Evolutionary conservation across 2,797 vertebrate species (phyloP).

Genomic region (Coccyzus lansbergi): DNA sequence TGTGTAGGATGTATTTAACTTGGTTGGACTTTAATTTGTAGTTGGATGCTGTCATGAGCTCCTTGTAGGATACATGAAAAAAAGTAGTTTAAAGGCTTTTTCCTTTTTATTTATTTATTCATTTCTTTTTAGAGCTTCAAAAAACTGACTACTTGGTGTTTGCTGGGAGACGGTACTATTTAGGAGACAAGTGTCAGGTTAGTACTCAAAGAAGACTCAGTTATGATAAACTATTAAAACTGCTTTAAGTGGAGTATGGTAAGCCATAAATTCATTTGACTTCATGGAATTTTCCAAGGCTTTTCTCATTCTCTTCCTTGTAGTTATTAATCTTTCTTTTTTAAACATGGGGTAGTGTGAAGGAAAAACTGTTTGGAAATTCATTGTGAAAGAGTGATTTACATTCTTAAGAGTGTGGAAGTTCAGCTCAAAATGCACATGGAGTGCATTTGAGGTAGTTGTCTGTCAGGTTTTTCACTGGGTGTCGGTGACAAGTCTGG

Average conservation of each 20-base stretch:
- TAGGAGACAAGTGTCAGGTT: constrained; percentile 98
- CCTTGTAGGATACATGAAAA: neutral
- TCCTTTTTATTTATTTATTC: constrained; percentile 30
- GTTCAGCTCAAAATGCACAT: neutral
- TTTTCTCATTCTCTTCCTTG: neutral
- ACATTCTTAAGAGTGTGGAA: neutral
- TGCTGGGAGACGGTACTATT: constrained; percentile 92
- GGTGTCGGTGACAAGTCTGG: neutral
- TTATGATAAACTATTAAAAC: constrained; percentile 5
- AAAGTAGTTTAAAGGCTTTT: neutral
- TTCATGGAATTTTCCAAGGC: neutral
- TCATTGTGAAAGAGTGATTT: fast-evolving
- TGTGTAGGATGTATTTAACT: neutral
- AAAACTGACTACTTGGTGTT: constrained; percentile 95
- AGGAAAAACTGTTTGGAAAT: neutral
- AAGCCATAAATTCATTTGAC: neutral
- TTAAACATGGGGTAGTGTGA: neutral
- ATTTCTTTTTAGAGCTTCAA: constrained; percentile 87
- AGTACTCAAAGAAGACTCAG: constrained; percentile 49
- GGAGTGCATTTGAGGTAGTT: neutral
- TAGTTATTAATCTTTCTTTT: neutral
- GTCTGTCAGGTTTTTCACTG: neutral
- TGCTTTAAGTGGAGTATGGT: neutral
- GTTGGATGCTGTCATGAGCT: neutral
- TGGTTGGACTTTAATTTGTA: neutral